Evolutionary conservation across 2,113 vertebrate species (phyloP), one percentile per base, ranked within the genome.

Genomic region (Platycercus adscitus): DNA sequence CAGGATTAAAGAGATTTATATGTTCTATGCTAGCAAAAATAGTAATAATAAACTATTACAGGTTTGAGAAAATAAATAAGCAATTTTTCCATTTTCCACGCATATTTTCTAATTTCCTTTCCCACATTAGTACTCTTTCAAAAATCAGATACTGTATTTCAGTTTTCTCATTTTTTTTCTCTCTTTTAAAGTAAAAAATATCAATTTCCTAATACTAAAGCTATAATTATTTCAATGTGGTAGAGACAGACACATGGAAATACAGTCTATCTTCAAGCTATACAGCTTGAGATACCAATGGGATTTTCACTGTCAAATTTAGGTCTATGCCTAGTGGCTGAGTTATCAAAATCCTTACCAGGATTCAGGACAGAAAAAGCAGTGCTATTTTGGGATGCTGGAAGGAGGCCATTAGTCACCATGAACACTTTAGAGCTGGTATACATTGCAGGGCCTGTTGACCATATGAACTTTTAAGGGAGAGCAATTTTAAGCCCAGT

Each of bases 401-500:
- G 78, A 91, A 95, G 79, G 50, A 86, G 60, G 86, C 31, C 8
- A 2, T 91, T 66, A 88, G 39, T 88, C 60, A 94, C 72, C 66
- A 33, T 3, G 68, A 93, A 80, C 79, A 71, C 49, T 81, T 92
- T 80, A 76, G 71, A 88, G 66, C 24, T 71, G 50, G 35, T 91
- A 63, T 20, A 86, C 64, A 43, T 78, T 69, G 76, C 84, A 91
- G 68, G 35, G 50, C 73, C 73, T 94, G 68, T 44, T 91, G 89
- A 94, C 76, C 88, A 86, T 83, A 88, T 37, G 79, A 93, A 89
- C 55, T 69, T 93, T 92, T 64, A 92, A 92, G 82, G 55, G n/a
- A 93, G 79, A 88, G 75, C 33, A 88, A 92, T 93, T 95, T 87
- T 91, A 87, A 95, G 46, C 64, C 50, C 53, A 68, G 49, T 83